Evolutionary conservation across 1,140 invertebrate species (phyloP).

Genomic region (Linepithema humile): DNA sequence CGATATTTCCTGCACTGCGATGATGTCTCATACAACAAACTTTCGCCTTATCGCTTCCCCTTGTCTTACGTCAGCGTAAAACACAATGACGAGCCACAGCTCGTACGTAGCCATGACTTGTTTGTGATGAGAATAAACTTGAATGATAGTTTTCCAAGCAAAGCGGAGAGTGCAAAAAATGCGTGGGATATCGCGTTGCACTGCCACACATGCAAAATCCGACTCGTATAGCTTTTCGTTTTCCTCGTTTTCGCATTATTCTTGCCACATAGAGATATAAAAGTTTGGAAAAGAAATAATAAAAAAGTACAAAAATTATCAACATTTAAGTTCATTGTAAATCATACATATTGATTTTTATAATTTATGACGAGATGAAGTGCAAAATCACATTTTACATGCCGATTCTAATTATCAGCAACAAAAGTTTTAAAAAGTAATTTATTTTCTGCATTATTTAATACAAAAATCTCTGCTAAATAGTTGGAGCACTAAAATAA

Average conservation of each 20-base stretch:
- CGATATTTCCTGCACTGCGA: slow-evolving; percentile 23
- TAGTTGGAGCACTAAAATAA: no score
- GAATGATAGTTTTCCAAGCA: slow-evolving; percentile 28
- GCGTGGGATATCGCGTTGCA: slow-evolving; percentile 18
- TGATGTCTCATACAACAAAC: not conserved
- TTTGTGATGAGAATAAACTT: slow-evolving; percentile 58
- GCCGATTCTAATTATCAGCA: no score
- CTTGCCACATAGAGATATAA: not conserved
- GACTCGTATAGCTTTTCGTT: not conserved
- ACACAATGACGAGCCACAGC: not conserved
- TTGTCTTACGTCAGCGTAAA: not conserved
- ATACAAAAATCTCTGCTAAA: no score
- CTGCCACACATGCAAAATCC: not conserved
- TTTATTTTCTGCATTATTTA: no score
- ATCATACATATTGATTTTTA: no score
- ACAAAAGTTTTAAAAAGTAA: no score
- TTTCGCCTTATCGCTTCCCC: slow-evolving; percentile 37
- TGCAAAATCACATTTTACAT: no score
- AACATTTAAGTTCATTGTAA: no score
- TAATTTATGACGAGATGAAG: no score
- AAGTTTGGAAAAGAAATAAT: no score
- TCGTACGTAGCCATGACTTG: slow-evolving; percentile 5
- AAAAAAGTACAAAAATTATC: no score
- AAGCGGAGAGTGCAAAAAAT: not conserved
- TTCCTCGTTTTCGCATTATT: not conserved